Conservation (phyloP, 2,888 invertebrate genomes). For the Petrolisthes cinctipes region DNA sequence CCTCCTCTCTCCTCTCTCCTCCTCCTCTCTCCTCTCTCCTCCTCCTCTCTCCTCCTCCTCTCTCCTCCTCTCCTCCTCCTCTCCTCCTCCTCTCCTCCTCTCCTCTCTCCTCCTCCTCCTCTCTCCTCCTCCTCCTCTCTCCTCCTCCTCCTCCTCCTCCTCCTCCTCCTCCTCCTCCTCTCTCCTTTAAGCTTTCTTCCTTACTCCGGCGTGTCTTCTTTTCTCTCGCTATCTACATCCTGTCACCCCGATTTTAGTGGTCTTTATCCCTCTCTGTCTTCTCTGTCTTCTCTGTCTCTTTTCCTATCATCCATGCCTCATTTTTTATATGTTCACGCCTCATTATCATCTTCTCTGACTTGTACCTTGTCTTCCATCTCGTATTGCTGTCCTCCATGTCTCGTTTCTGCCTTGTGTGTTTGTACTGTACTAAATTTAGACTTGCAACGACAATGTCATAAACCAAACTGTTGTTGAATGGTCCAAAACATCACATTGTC, state of each 20-base stretch:
- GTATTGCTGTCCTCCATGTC: too few species aligned
- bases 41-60: neutral
- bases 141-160: neutral
- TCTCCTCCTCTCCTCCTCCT: neutral
- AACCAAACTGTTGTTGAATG: too few species aligned
- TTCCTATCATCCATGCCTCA: neutral
- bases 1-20: neutral
- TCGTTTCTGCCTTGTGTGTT: too few species aligned
- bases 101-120: neutral
- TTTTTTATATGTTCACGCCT: neutral
- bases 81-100: neutral
- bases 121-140: neutral
- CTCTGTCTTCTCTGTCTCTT: neutral
- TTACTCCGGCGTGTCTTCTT: neutral
- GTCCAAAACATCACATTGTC: too few species aligned
- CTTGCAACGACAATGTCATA: too few species aligned
- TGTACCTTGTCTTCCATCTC: too few species aligned
- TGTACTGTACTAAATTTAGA: too few species aligned
- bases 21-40: neutral
- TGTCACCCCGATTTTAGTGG: neutral
- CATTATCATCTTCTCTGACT: too few species aligned
- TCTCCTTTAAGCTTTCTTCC: neutral
- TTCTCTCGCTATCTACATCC: neutral
- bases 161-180: neutral
- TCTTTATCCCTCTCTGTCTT: neutral